Evolutionary conservation across 2,113 vertebrate species (phyloP), one percentile per base, ranked within the genome.

Genomic region (Turdus rufiventris): DNA sequence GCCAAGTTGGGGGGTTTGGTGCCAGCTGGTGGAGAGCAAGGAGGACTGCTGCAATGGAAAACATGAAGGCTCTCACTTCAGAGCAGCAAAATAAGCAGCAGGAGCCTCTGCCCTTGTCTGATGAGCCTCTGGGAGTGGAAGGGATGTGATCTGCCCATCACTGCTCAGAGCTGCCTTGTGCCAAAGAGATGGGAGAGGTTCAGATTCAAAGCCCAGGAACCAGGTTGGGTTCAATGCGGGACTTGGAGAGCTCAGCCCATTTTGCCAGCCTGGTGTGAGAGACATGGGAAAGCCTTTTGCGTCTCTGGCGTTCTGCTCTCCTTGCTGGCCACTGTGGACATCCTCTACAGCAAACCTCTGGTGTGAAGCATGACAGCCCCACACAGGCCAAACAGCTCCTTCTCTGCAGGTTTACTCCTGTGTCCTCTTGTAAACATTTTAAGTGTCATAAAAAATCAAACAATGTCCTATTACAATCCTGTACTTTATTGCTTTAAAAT

Each of bases 181-280:
- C 75, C 66, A 88, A 54, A 33, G 70, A 34, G 34, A 31, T 14
- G 24, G 42, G 18, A 81, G 13, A 85, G 61, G 31, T 42, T 34
- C 71, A 60, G 36, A 47, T 12, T 36, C 26, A 72, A 83, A 53
- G 6, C 18, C 43, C 58, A 38, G 62, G 50, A 88, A 16, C 26
- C 9, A 14, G 1, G 0, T 1, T 31, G 36, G 12, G 38, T 56
- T 88, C 70, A 23, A 0, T 8, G 74, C 2, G 4, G n/a, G n/a
- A 15, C 36, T 72, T 38, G 0, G 9, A 70, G 84, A 57, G 47
- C 47, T 89, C 81, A 58, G 65, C 51, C 57, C 24, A 4, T 56
- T 82, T 43, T 79, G 28, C 23, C 62, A 54, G 8, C 15, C 18
- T 31, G 70, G 29, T 23, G 1, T 6, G 21, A 58, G 33, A 57